phyloP scores from a whole-genome alignment of 2,797 vertebrate species.

The Tiaroga cobitis region DNA sequence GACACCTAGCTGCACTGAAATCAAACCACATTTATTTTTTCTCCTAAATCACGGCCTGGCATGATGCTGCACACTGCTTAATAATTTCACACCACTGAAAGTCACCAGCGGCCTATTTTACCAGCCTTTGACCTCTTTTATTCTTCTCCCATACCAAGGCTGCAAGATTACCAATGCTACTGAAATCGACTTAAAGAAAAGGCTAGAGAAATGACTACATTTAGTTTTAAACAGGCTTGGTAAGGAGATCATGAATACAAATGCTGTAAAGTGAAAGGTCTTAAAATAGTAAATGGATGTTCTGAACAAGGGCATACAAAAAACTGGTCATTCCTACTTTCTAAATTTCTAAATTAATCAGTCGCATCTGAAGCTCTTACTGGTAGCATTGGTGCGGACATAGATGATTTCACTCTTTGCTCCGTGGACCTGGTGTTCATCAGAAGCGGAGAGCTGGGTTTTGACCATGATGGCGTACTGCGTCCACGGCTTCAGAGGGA shows the following conservation, averaged over 20 bases:
- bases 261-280: background rate
- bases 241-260: background rate
- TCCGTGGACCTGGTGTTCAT: constrained; percentile 89
- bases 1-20: constrained; percentile 58
- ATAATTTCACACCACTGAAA: background rate
- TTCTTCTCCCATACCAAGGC: background rate
- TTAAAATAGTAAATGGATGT: background rate
- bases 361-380: constrained; percentile 75
- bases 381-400: constrained; percentile 91
- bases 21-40: background rate
- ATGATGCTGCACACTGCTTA: background rate
- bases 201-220: background rate
- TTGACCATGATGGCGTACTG: constrained; percentile 98
- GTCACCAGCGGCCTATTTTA: constrained; percentile 4
- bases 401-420: constrained; percentile 98
- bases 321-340: background rate
- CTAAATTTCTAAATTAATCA: background rate
- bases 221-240: background rate
- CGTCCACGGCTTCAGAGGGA: constrained; percentile 93
- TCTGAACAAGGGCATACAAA: background rate
- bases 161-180: background rate
- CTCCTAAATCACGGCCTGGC: constrained; percentile 8
- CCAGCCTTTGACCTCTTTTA: constrained; percentile 15
- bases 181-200: background rate
- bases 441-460: constrained; percentile 92